Percentiles rank a stretch among this genome's conserved stretches.
phyloP scores from a whole-genome alignment of 2,888 invertebrate species.

The Aspidiotus destructor region DNA sequence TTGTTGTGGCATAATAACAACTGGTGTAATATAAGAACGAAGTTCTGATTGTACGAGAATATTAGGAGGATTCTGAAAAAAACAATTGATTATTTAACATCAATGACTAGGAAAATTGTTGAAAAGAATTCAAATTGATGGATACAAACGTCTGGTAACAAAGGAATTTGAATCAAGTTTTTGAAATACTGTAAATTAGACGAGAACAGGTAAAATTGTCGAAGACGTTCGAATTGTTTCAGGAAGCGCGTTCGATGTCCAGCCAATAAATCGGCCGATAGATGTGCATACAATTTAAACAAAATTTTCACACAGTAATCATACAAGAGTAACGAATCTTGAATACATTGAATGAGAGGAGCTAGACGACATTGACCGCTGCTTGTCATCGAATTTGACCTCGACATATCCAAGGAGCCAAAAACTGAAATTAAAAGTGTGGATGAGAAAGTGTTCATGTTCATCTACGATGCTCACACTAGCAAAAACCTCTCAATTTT shows the following conservation, averaged over 20 bases:
- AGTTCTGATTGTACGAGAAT: conserved; percentile 87
- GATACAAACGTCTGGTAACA: conserved; percentile 65
- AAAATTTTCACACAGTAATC: conserved; percentile 93
- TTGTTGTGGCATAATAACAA: conserved; percentile 65
- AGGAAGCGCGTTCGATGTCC: conserved; percentile 86
- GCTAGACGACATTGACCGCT: conserved; percentile 94
- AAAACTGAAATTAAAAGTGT: conserved; percentile 30
- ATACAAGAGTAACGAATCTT: conserved; percentile 92
- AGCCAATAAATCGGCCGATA: conserved; percentile 79
- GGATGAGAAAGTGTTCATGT: too few species aligned
- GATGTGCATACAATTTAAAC: conserved; percentile 82
- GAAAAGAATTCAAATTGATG: background rate
- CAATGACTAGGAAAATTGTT: background rate
- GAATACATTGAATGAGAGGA: conserved; percentile 86
- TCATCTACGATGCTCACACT: too few species aligned
- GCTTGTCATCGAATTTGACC: conserved; percentile 93
- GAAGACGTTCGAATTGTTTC: conserved; percentile 76
- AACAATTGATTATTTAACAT: background rate
- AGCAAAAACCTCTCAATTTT: too few species aligned
- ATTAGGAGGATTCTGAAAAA: conserved; percentile 75
- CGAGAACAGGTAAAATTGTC: conserved; percentile 85
- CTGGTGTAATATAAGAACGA: conserved; percentile 86
- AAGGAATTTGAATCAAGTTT: conserved; percentile 84
- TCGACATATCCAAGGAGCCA: conserved; percentile 81
- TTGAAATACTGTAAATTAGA: conserved; percentile 95